A percentile compares a stretch with the other conserved stretches of the same genome.
These are phyloP conservation scores for Potamilus streckersoni DNA, from an alignment of 1,140 invertebrate genomes.

Conservation along the genomic window DNA sequence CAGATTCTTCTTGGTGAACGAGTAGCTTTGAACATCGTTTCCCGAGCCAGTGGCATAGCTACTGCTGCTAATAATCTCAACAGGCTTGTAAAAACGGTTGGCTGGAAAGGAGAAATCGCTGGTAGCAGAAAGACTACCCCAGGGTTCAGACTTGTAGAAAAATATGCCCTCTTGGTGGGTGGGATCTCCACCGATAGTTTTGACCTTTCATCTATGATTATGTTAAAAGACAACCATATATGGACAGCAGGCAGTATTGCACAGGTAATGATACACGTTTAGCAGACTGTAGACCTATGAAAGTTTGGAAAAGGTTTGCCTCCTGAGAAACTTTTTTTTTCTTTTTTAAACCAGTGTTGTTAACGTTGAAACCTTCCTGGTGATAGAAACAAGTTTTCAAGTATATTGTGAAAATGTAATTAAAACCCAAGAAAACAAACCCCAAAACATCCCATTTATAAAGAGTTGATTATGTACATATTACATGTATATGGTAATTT, in stretches of 20 bases:
- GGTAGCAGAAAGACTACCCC: constrained; percentile 71
- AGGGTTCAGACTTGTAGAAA: constrained; percentile 70
- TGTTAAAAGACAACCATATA: constrained; percentile 72
- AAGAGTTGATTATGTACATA: too few relatives aligned
- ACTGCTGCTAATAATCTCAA: constrained; percentile 58
- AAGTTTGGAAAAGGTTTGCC: too few relatives aligned
- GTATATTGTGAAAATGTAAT: too few relatives aligned
- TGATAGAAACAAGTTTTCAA: neutral
- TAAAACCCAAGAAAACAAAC: too few relatives aligned
- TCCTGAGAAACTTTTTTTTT: neutral
- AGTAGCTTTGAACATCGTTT: constrained; percentile 66
- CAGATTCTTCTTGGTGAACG: constrained; percentile 69
- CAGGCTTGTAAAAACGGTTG: constrained; percentile 32
- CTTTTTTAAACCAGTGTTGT: neutral
- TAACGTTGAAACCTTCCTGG: neutral
- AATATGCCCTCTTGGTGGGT: constrained; percentile 69
- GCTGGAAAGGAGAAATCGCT: constrained; percentile 66
- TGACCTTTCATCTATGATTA: constrained; percentile 70
- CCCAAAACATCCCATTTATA: too few relatives aligned
- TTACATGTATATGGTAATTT: too few relatives aligned
- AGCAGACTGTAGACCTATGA: neutral
- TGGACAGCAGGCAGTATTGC: constrained; percentile 66
- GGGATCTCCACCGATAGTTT: constrained; percentile 68
- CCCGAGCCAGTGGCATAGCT: constrained; percentile 69
- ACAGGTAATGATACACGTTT: constrained; percentile 47